phyloP scores from a whole-genome alignment of 2,888 invertebrate species.

The Lacanobia wlatinum region DNA sequence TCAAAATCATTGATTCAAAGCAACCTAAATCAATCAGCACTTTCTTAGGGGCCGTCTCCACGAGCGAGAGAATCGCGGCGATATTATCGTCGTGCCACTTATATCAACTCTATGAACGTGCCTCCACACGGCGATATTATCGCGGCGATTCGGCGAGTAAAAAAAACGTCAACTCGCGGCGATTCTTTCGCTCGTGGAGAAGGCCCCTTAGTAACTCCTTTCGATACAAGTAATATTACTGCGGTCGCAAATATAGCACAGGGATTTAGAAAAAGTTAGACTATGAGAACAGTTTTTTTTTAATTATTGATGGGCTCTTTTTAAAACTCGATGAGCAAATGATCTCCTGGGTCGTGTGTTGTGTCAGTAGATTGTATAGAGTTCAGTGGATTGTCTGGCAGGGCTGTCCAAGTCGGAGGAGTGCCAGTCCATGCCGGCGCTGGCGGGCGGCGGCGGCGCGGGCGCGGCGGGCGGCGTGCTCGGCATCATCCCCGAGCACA shows the following conservation, averaged over 20 bases:
- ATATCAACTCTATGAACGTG: no score
- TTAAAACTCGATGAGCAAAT: neutral
- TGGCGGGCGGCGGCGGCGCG: conserved; percentile 93
- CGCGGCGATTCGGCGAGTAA: no score
- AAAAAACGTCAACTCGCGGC: no score
- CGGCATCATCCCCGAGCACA: conserved; percentile 96
- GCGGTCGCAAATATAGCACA: no score
- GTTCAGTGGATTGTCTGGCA: conserved; percentile 71
- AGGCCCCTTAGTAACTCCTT: neutral
- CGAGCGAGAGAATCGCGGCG: no score
- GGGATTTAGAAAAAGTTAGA: no score
- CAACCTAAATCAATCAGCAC: neutral
- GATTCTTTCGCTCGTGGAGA: no score
- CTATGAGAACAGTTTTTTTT: no score
- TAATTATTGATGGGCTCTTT: no score
- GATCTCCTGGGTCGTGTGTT: neutral
- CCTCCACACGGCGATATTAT: no score
- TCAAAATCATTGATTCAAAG: neutral
- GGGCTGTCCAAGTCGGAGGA: conserved; percentile 96
- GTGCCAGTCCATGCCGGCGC: conserved; percentile 96
- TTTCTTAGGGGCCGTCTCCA: neutral
- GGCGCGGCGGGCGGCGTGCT: conserved; percentile 89
- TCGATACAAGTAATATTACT: neutral
- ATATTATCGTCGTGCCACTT: no score
- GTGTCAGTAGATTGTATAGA: conserved; percentile 40